Base-by-base conservation (phyloP, 2,113 vertebrate genomes). In the Leuciscus idus region DNA sequence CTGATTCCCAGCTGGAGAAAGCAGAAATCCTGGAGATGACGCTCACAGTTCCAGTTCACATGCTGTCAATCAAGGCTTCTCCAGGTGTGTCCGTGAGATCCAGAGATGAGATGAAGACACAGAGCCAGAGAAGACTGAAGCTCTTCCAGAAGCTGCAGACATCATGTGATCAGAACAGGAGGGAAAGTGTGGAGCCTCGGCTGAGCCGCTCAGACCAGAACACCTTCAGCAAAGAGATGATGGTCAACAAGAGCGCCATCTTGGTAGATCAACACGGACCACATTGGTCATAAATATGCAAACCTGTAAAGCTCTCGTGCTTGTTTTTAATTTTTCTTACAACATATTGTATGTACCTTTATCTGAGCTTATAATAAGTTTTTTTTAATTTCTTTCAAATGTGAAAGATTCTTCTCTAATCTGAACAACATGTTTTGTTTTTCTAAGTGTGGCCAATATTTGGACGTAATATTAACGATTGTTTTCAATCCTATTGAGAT, bases 1-100 rank as follows among this genome's bases (percentile, higher is more conserved):
- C 88, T 55, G 92, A 94, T 87, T 92, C 88, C 90, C 93, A 94
- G 90, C 90, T 94, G 89, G 91, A 94, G 91, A 94, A 94, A 92
- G 55, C 92, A 61, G 92, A 94, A 78, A 89, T 94, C 88, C 91
- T 86, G 92, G 92, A 95, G 89, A 93, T 91, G 91, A 87, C 89
- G 0, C 91, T 93, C 23, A 68, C 64, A 6, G 33, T 17, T 66
- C 64, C 64, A 21, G 66, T 36, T 70, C 64, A 36, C 30, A 70
- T 70, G 66, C 68, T 23, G 33, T 72, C 68, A 72, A 10, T 72
- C 68, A 72, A 39, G 33, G 8, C 68, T 72, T 72, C 68, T 72
- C 68, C 68, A 21, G 68, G 19, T 23, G 66, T 72, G 68, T 57
- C 6, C 0, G 55, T 57, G 19, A 57, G 55, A 57, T 70, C 30